Conservation (phyloP, 2,113 vertebrate genomes). For the Mirza zaza region DNA sequence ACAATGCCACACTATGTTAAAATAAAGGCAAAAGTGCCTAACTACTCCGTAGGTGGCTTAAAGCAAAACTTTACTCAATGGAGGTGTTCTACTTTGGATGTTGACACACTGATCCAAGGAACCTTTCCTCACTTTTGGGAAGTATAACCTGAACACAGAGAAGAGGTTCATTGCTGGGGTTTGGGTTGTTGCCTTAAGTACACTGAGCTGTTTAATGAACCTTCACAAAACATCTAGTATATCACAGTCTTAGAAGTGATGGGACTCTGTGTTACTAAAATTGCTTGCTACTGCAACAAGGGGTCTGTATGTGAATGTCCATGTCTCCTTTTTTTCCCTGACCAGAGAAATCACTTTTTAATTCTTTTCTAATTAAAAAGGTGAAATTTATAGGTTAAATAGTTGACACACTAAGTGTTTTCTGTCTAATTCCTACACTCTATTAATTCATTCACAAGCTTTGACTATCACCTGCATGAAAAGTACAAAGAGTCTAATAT, state of each 20-base stretch:
- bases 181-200: background rate
- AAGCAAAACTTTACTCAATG: background rate
- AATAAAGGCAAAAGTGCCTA: background rate
- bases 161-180: background rate
- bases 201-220: background rate
- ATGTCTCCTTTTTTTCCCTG: background rate
- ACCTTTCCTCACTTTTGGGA: background rate
- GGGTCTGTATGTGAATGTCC: background rate
- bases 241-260: background rate
- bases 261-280: background rate
- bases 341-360: background rate
- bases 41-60: background rate
- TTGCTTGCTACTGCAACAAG: background rate
- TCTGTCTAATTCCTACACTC: background rate
- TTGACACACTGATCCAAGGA: background rate
- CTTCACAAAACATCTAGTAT: background rate
- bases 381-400: background rate
- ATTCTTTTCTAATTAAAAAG: background rate
- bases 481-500: background rate
- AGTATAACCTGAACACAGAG: background rate
- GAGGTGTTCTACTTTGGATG: background rate
- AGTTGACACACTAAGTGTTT: background rate
- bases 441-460: background rate
- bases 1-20: background rate
- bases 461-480: background rate